These are phyloP conservation scores for Propithecus deckenii DNA, from an alignment of 2,797 vertebrate genomes.

Conservation along the genomic window DNA sequence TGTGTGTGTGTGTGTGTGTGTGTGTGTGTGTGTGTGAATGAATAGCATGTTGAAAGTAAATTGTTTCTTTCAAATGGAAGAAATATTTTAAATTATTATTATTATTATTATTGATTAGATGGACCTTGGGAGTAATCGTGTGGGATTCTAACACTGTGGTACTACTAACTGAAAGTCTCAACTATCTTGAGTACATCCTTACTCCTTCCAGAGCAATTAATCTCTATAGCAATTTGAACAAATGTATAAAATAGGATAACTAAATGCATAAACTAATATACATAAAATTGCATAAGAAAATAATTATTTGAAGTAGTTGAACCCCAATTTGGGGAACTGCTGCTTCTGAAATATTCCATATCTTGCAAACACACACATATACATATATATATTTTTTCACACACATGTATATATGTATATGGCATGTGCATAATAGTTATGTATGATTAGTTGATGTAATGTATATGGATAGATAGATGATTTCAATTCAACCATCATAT, in stretches of 20 bases:
- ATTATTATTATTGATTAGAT: not conserved
- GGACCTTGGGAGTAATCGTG: not conserved
- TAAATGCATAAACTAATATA: not conserved
- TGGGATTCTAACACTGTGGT: not conserved
- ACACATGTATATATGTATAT: not conserved
- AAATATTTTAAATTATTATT: constrained; percentile 6
- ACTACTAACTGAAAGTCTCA: not conserved
- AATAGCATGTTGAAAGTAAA: not conserved
- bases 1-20: not conserved
- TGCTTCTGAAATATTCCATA: not conserved
- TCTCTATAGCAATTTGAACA: not conserved
- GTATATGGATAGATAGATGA: not conserved
- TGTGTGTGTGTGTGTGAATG: not conserved
- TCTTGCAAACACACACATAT: not conserved
- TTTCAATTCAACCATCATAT: not conserved
- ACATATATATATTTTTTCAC: not conserved
- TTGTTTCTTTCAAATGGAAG: not conserved
- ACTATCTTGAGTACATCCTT: not conserved
- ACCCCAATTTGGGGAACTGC: not conserved
- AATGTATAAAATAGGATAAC: not conserved
- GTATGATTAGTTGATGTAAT: not conserved
- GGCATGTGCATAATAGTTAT: not conserved
- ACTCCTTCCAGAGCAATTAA: not conserved
- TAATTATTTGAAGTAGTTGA: not conserved
- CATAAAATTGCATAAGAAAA: not conserved